Base-by-base conservation (phyloP, 2,113 vertebrate genomes). In the Pollimyrus isidori region DNA sequence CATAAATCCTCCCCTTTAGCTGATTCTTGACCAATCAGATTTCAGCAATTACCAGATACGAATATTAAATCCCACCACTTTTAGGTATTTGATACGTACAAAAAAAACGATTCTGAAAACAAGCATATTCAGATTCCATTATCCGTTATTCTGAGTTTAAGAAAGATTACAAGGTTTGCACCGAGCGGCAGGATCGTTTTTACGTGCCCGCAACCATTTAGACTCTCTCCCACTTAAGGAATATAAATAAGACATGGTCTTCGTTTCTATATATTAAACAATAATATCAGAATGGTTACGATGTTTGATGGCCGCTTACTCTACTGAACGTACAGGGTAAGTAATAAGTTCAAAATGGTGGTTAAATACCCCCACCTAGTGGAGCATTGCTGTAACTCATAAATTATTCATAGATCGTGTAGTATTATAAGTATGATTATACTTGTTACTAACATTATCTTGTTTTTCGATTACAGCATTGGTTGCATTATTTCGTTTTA, bases 1-100 rank as follows among this genome's bases (percentile, higher is more conserved):
- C 15, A 42, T 53, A n/a, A 46, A 89, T 49, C 91, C 93, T 83
- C 93, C 94, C 89, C 86, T 88, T 26, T 86, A 45, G 30, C 49
- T 30, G 15, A 5, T 46, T 49, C 17, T 76, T 48, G 53, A 48
- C 95, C 95, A 95, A 95, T 95, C 93, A 94, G 87, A 15, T 9
- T 1, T 10, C 46, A 90, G 87, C n/a, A 80, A 90, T 89, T 52
- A 91, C 91, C 89, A 19, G 56, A 73, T 86, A 89, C 46, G 90
- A 88, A 89, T 88, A 42, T 49, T 49, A 58, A 15, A n/a, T 58
- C 52, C 52, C 45, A 89, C 30, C 88, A 62, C 35, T 89, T n/a
- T 84, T 85, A 42, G 26, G 88, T 4, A 30, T 30, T 46, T 26
- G 39, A 82, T 42, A 89, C 3, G 73, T 53, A 42, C 65, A 56